Evolutionary conservation across 1,140 invertebrate genomes (phyloP).

Genomic region (Diorhabda carinulata): DNA sequence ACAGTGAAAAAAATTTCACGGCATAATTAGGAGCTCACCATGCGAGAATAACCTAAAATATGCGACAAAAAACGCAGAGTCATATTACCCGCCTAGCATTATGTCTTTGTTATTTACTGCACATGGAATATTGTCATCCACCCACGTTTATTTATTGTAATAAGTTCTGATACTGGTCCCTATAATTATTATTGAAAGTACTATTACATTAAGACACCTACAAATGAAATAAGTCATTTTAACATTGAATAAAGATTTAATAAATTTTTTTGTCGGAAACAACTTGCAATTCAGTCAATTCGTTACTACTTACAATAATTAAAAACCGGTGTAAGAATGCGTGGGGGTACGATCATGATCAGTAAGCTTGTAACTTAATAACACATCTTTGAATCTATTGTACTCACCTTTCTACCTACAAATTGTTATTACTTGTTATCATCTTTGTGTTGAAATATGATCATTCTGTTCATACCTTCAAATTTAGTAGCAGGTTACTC

Average conservation of each 20-base stretch:
- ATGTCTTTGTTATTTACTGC: conserved; percentile 8
- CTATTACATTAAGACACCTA: conserved; percentile 16
- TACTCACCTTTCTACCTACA: too few species aligned
- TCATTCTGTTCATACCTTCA: too few species aligned
- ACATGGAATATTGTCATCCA: conserved; percentile 6
- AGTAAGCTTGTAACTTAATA: background rate
- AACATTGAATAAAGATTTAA: conserved; percentile 3
- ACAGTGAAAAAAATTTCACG: too few species aligned
- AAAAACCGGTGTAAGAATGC: background rate
- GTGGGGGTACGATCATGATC: background rate
- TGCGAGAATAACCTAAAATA: too few species aligned
- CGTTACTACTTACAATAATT: background rate
- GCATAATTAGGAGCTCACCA: too few species aligned
- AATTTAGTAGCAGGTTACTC: too few species aligned
- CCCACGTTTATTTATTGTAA: conserved; percentile 8
- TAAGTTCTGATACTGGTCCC: conserved; percentile 5
- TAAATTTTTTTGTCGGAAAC: background rate
- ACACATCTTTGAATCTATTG: too few species aligned
- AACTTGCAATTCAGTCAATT: conserved; percentile 1
- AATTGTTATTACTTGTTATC: too few species aligned
- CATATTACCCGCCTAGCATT: background rate
- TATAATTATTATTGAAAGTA: conserved; percentile 12
- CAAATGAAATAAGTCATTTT: conserved; percentile 15
- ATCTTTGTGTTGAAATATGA: too few species aligned
- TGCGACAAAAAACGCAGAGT: background rate